Evolutionary conservation across 2,113 vertebrate species (phyloP), one percentile per base, ranked within the genome.

Genomic region (Piprites chloris): DNA sequence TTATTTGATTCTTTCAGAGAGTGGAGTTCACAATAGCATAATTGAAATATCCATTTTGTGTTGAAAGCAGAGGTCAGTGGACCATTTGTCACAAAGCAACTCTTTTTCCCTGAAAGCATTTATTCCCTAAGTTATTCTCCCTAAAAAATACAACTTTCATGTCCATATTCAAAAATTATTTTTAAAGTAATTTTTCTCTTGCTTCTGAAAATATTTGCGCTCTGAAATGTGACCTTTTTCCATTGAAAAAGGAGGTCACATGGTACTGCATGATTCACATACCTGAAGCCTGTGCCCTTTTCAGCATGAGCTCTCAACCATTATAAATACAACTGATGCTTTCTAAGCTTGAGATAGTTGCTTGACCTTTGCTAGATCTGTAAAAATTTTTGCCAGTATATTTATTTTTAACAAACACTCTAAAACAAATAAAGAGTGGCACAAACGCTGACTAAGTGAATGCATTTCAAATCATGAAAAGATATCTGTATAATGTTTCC

Each of bases 241-340:
- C 24, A 69, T 30, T 58, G 55, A 58, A 94, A 82, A 91, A 68
- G 12, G 32, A 67, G 17, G 33, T 49, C 58, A 52, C 32, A 19
- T 50, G 14, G 18, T 85, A n/a, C 44, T 65, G 13, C 39, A 47
- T 87, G 81, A 85, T 42, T 89, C 82, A 90, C 17, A 37, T 50
- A 95, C 66, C 93, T 96, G 87, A 83, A 82, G 46, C 46, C 66
- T 61, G 15, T 91, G 87, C 65, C 85, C 74, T 95, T 96, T 95
- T 81, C 91, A 89, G 18, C 35, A 30, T 17, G 42, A 85, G 55
- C 63, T 73, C 58, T 91, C 81, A 76, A 62, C 37, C 33, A 61
- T 65, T 41, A 53, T 18, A 73, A 95, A 72, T 46, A 74, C 53
- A 91, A 26, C 17, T 80, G 82, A 63, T 47, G 39, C 47, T 72